Percentiles rank a stretch among this genome's conserved stretches.
Evolutionary conservation across 2,113 vertebrate genomes (phyloP).

Genomic region (Rostratula benghalensis): DNA sequence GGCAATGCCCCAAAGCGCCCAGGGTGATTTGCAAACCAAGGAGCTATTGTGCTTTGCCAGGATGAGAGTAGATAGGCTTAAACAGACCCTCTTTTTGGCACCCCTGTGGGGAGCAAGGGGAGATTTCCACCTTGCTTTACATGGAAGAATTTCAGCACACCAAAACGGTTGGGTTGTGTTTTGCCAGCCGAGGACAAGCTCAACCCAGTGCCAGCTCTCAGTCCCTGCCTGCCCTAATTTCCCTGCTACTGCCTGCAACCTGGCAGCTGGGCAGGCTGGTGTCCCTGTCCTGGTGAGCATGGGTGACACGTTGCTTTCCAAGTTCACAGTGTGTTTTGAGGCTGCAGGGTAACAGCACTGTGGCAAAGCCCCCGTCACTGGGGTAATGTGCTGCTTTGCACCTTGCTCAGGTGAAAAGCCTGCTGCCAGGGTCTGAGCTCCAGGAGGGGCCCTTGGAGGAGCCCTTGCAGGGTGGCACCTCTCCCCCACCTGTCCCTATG

Average conservation of each 20-base stretch:
- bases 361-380: fast-evolving
- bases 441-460: neutral
- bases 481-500: neutral
- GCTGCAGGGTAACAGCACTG: fast-evolving
- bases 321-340: neutral
- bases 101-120: neutral
- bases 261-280: neutral
- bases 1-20: neutral
- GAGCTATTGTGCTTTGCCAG: neutral
- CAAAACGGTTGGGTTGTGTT: neutral
- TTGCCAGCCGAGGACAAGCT: neutral
- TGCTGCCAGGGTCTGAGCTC: neutral
- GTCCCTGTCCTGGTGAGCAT: neutral
- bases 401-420: neutral
- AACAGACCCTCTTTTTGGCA: neutral
- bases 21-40: neutral
- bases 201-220: fast-evolving
- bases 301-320: neutral
- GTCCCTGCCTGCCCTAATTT: neutral
- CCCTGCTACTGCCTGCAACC: neutral
- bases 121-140: neutral
- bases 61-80: neutral
- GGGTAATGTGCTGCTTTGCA: neutral
- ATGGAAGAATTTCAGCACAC: neutral
- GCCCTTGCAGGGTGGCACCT: neutral